Conservation (phyloP, 1,140 invertebrate species). For the Bilobella aurantiaca region DNA sequence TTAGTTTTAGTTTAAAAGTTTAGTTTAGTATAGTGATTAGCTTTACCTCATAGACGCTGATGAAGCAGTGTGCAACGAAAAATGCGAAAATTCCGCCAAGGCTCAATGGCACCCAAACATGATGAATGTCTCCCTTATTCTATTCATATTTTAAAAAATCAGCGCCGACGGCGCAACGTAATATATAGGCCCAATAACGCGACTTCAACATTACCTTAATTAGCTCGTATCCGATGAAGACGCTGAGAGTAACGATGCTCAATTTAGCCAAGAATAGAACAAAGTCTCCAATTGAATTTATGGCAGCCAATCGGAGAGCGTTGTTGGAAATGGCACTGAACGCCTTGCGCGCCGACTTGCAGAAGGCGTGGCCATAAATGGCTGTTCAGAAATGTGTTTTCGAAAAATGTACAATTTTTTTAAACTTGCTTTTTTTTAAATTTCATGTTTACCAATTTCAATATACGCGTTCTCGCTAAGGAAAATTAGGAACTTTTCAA, state of each 20-base stretch:
- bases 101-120: slow-evolving; percentile 56
- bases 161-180: too few relatives aligned
- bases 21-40: too few relatives aligned
- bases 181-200: too few relatives aligned
- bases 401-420: too few relatives aligned
- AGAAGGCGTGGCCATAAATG: slow-evolving; percentile 60
- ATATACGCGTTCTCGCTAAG: slow-evolving; percentile 67
- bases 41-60: slow-evolving; percentile 65
- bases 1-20: too few relatives aligned
- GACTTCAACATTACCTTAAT: too few relatives aligned
- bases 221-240: slow-evolving; percentile 50
- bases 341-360: slow-evolving; percentile 51
- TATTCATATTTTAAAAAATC: too few relatives aligned
- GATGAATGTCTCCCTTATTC: slow-evolving; percentile 51
- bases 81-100: slow-evolving; percentile 58
- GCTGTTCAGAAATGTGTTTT: too few relatives aligned
- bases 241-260: slow-evolving; percentile 53
- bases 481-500: slow-evolving; percentile 62
- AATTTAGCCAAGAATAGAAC: slow-evolving; percentile 63
- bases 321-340: slow-evolving; percentile 52
- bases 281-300: slow-evolving; percentile 69
- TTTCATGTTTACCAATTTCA: slow-evolving; percentile 51
- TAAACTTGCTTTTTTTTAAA: slow-evolving; percentile 37
- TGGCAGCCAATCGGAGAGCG: slow-evolving; percentile 57
- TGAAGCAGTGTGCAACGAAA: slow-evolving; percentile 61